Evolutionary conservation across 2,888 invertebrate species (phyloP).

Genomic region (Orthosia incerta): DNA sequence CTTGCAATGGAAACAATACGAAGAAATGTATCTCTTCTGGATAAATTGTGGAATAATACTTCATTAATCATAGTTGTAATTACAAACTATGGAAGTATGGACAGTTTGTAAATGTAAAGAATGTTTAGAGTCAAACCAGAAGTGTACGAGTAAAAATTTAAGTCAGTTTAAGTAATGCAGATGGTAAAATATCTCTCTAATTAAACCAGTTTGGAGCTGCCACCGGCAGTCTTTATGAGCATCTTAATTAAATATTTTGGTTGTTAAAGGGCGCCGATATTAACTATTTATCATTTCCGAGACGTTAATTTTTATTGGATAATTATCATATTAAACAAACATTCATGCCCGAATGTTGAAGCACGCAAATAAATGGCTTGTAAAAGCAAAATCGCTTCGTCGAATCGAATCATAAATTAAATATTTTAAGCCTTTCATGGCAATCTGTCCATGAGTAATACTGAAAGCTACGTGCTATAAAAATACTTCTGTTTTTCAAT

Average conservation of each 20-base stretch:
- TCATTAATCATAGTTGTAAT: background rate
- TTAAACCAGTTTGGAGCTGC: slow-evolving; percentile 70
- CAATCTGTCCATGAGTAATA: slow-evolving; percentile 29
- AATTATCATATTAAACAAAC: slow-evolving; percentile 69
- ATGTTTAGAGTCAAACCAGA: slow-evolving; percentile 24
- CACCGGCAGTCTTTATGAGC: slow-evolving; percentile 68
- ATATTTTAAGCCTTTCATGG: slow-evolving; percentile 46
- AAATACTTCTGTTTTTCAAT: slow-evolving; percentile 37
- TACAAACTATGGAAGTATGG: background rate
- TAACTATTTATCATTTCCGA: slow-evolving; percentile 81
- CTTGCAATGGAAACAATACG: background rate
- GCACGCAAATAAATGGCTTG: slow-evolving; percentile 23
- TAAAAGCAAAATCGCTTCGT: slow-evolving; percentile 35
- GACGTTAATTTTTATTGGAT: slow-evolving; percentile 83
- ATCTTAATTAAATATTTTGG: slow-evolving; percentile 79
- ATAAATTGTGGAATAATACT: background rate
- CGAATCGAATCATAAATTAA: slow-evolving; percentile 40
- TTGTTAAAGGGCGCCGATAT: slow-evolving; percentile 77
- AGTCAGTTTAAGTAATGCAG: slow-evolving; percentile 48
- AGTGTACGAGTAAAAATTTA: slow-evolving; percentile 11
- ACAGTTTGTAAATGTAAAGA: background rate
- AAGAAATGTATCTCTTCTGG: background rate
- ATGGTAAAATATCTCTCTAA: slow-evolving; percentile 50
- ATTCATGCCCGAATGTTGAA: slow-evolving; percentile 48
- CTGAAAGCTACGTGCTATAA: slow-evolving; percentile 32